Evolutionary conservation across 2,888 invertebrate genomes (phyloP), one percentile per base, ranked within the genome.

Genomic region (Eugnorisma glareosa): DNA sequence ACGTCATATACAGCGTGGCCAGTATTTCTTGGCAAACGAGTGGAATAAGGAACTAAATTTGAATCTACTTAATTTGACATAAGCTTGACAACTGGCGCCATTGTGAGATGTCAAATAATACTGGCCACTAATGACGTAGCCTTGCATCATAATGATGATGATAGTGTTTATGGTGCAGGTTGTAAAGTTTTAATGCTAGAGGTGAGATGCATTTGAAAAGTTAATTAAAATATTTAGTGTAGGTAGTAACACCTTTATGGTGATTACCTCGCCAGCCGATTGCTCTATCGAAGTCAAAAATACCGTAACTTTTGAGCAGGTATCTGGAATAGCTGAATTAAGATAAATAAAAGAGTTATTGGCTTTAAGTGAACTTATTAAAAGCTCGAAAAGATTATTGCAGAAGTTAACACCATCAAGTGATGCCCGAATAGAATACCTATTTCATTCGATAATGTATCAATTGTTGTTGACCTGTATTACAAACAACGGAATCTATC

Each of bases 131-230:
- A 85, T 82, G 81, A 84, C 72, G 72, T 73, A 73, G 57, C 54
- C 51, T 75, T 75, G 69, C 75, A 40, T 71, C 72, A 81, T 64
- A 37, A 59, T 67, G 57, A 77, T 66, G 54, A 61, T 63, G 61
- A 71, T 66, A 28, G 66, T 64, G 77, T 77, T 80, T 73, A 83
- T 70, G 68, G 28, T 45, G 51, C 67, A 40, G 59, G 67, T 48
- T 61, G 59, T 83, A 76, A 83, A 81, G 31, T 73, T 77, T 83
- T 81, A 68, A 87, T 78, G 76, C 45, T 43, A n/a, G 48, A 81
- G 83, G 45, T 68, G 67, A 73, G 71, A 78, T 66, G 79, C 69
- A 63, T 78, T 78, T 63, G 24, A 73, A 68, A 85, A 67, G 66
- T 59, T 70, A 77, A 73, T 82, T 69, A 82, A 77, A 76, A 77